Percentiles rank a stretch among this genome's conserved stretches.
Conservation (phyloP, 1,140 invertebrate species). For the Leptinotarsa defecta region DNA sequence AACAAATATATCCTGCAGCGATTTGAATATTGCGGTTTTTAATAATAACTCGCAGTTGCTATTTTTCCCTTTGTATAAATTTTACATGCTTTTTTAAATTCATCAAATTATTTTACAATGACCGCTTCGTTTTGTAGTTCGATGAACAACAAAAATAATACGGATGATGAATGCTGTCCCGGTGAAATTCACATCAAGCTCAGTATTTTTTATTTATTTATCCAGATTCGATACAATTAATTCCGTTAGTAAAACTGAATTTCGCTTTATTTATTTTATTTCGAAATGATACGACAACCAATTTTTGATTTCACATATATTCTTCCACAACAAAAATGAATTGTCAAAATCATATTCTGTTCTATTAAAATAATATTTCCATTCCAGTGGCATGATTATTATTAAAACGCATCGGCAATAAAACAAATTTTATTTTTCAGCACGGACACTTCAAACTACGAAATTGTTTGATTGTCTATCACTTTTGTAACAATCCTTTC, state of each 20-base stretch:
- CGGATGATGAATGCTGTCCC: neutral
- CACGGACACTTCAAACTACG: neutral
- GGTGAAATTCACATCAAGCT: constrained; percentile 6
- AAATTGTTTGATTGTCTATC: neutral
- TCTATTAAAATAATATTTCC: constrained; percentile 8
- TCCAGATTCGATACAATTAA: constrained; percentile 16
- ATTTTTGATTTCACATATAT: constrained; percentile 1
- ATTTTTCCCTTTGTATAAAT: constrained; percentile 13
- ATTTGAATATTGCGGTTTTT: constrained; percentile 20
- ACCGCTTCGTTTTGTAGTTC: constrained; percentile 13
- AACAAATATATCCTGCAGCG: neutral
- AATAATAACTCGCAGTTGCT: constrained; percentile 3
- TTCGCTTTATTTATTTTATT: constrained; percentile 23
- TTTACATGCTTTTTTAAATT: constrained; percentile 20
- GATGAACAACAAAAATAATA: neutral
- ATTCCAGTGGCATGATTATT: neutral
- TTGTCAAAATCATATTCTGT: constrained; percentile 16
- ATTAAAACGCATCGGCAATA: neutral
- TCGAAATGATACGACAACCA: neutral
- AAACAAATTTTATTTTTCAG: neutral
- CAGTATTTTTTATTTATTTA: constrained; percentile 20
- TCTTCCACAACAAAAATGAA: neutral
- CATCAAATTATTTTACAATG: constrained; percentile 14
- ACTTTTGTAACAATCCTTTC: too few species aligned
- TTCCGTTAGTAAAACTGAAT: constrained; percentile 16